Percentiles rank a stretch among this genome's conserved stretches.
These are phyloP conservation scores for Bombus consobrinus DNA, from an alignment of 1,140 invertebrate species.

Conservation along the genomic window DNA sequence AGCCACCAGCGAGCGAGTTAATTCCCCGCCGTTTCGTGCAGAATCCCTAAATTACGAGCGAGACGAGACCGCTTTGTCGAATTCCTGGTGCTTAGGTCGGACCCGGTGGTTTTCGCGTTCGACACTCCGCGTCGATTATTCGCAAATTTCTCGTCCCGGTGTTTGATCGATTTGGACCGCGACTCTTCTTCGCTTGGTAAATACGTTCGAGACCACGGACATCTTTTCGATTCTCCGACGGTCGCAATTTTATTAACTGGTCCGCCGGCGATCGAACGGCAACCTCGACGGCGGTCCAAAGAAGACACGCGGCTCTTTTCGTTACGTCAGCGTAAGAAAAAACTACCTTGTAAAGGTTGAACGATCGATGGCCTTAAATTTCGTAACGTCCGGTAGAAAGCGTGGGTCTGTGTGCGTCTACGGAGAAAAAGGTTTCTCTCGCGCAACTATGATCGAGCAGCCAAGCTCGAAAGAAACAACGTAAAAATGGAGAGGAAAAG, in stretches of 20 bases:
- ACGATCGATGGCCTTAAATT: neutral
- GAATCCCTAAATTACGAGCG: neutral
- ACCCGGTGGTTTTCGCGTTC: neutral
- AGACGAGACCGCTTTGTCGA: neutral
- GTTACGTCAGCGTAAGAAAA: no score
- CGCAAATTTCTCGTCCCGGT: no score
- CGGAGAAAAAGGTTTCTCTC: neutral
- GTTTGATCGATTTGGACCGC: no score
- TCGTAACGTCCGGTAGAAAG: neutral
- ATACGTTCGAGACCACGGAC: neutral
- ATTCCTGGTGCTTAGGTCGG: neutral
- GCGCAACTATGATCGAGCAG: neutral
- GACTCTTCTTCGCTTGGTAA: no score
- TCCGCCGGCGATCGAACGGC: no score
- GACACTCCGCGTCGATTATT: neutral
- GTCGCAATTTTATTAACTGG: no score
- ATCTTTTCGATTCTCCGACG: no score
- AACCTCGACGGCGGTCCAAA: no score
- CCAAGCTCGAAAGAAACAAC: neutral
- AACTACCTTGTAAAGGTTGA: no score
- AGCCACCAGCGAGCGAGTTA: neutral
- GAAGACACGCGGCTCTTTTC: no score
- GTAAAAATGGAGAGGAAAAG: neutral
- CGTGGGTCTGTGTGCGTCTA: no score
- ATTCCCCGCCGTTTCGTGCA: neutral